Evolutionary conservation across 2,797 vertebrate species (phyloP).

Genomic region (Ctenochaetus hawaiiensis): DNA sequence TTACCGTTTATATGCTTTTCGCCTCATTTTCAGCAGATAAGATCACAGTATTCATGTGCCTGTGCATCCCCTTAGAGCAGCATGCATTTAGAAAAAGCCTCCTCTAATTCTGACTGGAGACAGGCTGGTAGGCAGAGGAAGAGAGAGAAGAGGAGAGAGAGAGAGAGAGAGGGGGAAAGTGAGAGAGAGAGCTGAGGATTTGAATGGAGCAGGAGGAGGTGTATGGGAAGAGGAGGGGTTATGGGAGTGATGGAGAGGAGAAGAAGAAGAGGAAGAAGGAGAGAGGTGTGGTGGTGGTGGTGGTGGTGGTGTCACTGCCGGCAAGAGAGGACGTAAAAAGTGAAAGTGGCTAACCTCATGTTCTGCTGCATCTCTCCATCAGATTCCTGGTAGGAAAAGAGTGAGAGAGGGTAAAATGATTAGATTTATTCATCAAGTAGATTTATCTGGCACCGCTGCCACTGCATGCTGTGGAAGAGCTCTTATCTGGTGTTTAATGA

Average conservation of each 20-base stretch:
- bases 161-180: slow-evolving; percentile 3
- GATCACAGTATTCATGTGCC: slow-evolving; percentile 76
- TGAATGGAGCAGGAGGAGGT: slow-evolving; percentile 76
- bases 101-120: slow-evolving; percentile 79
- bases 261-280: neutral
- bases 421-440: slow-evolving; percentile 78
- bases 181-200: slow-evolving; percentile 55
- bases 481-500: slow-evolving; percentile 78
- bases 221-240: slow-evolving; percentile 68
- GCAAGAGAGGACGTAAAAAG: slow-evolving; percentile 72
- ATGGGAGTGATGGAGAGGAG: slow-evolving; percentile 55
- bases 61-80: slow-evolving; percentile 76
- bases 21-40: slow-evolving; percentile 82
- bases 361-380: slow-evolving; percentile 92
- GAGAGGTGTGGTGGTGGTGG: slow-evolving; percentile 53
- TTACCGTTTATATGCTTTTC: slow-evolving; percentile 85
- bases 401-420: slow-evolving; percentile 79
- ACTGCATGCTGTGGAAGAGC: slow-evolving; percentile 51
- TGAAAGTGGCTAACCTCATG: slow-evolving; percentile 91
- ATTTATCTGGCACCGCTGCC: slow-evolving; percentile 67
- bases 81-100: slow-evolving; percentile 79
- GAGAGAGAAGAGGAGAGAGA: slow-evolving; percentile 14
- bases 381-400: slow-evolving; percentile 87
- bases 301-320: slow-evolving; percentile 52
- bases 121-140: slow-evolving; percentile 72